Evolutionary conservation across 2,113 vertebrate species (phyloP).

Genomic region (Hyaena hyaena): DNA sequence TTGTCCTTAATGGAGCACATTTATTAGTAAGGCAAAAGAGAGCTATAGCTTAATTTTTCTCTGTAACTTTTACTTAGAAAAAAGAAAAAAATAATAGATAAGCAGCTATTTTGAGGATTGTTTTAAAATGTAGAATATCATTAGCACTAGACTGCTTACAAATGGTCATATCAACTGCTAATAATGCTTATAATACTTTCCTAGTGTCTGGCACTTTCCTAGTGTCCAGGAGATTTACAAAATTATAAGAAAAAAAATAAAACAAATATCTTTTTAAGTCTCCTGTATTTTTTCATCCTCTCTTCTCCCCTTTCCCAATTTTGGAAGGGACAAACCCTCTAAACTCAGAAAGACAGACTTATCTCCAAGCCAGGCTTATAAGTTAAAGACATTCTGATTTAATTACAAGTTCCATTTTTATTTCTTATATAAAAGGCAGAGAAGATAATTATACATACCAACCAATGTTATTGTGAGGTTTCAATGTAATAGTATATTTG

Average conservation of each 20-base stretch:
- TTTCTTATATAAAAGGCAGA: background rate
- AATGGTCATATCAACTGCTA: background rate
- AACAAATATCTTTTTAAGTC: background rate
- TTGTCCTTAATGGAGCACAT: background rate
- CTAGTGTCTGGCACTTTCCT: background rate
- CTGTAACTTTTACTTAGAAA: background rate
- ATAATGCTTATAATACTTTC: conserved; percentile 28
- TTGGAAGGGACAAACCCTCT: background rate
- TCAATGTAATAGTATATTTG: background rate
- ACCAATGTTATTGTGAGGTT: background rate
- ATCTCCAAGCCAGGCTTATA: background rate
- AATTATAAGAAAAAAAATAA: background rate
- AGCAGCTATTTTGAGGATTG: background rate
- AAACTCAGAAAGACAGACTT: background rate
- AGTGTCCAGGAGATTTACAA: background rate
- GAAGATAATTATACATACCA: background rate
- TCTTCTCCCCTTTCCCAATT: background rate
- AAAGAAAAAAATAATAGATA: background rate
- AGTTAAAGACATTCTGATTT: background rate
- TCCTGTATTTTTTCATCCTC: background rate
- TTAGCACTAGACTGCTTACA: background rate
- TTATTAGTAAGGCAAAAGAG: conserved; percentile 3
- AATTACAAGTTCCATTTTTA: background rate
- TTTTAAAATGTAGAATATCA: background rate
- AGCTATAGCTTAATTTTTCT: background rate